Percentiles rank a stretch among this genome's conserved stretches.
phyloP scores from a whole-genome alignment of 53 echinoderm and acorn worm species.

The Pentamera pediparva region DNA sequence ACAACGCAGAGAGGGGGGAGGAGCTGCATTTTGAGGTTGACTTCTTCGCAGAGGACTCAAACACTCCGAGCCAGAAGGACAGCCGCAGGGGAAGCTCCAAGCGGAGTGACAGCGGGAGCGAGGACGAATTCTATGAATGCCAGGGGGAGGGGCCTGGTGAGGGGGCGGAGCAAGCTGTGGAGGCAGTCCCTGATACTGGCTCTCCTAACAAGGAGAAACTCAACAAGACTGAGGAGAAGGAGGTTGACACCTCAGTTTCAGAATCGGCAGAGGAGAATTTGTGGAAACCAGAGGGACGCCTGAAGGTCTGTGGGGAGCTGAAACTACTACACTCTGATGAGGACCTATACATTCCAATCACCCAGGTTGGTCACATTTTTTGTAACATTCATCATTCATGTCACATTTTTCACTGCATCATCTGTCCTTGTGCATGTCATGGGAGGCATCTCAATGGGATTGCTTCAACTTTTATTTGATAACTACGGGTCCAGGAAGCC shows the following conservation, averaged over 20 bases:
- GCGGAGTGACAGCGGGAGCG: constrained; percentile 37
- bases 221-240: neutral
- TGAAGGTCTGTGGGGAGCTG: constrained; percentile 75
- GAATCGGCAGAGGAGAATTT: constrained; percentile 7
- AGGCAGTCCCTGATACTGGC: constrained; percentile 20
- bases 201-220: constrained; percentile 7
- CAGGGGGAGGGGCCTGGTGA: constrained; percentile 32
- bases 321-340: constrained; percentile 63
- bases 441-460: too few species aligned
- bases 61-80: neutral
- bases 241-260: neutral
- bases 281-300: constrained; percentile 65
- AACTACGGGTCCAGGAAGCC: too few species aligned
- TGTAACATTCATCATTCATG: too few species aligned
- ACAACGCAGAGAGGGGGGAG: neutral
- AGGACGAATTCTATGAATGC: constrained; percentile 97
- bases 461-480: too few species aligned
- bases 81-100: neutral
- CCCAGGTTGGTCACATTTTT: constrained; percentile 55
- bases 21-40: too few species aligned
- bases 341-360: constrained; percentile 80
- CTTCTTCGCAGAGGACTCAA: neutral
- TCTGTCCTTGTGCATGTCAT: too few species aligned
- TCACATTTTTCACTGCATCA: too few species aligned
- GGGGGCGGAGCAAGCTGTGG: neutral